Base-by-base conservation (phyloP, 2,797 vertebrate genomes). In the Hybognathus amarus region DNA sequence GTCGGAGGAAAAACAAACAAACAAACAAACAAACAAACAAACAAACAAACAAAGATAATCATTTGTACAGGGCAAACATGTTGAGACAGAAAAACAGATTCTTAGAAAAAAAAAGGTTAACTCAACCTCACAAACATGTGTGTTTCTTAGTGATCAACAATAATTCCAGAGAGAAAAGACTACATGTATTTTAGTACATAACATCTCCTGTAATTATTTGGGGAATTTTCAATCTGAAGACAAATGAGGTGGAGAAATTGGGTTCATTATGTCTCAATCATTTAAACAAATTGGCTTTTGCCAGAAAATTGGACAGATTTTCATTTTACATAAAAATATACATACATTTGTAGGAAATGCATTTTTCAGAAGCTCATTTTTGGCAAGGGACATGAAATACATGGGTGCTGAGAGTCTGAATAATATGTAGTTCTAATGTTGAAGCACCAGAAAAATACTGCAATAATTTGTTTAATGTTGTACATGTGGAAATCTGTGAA, bases 291-390 rank as follows among this genome's bases (percentile, higher is more conserved):
- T 94, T 93, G 93, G 92, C 92, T 84, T 88, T 91, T 89, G 90
- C 92, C 88, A 90, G 90, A 92, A 95, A 95, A 95, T 94, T 94
- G 94, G 92, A 87, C 89, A 89, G 87, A 91, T 94, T 94, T 93
- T 92, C 93, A 93, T 88, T 89, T 89, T 69, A 87, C 27, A 85
- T 83, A 82, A 76, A 88, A 85, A 74, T 80, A 83, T 80, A 85
- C 83, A 86, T 85, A 82, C 79, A 85, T 80, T 83, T 84, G 77
- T 70, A 81, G 84, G 84, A 88, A 86, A 83, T 82, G 20, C 36
- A 66, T 74, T 79, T 79, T 67, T 66, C 36, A n/a, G 30, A 70
- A 42, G 77, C 45, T 71, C 5, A 56, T 38, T 79, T 40, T 42
- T 52, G 59, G 45, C 38, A 82, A 17, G 36, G 63, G 59, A 45